Evolutionary conservation across 2,113 vertebrate species (phyloP), one percentile per base, ranked within the genome.

Genomic region (Corythaeola cristata): DNA sequence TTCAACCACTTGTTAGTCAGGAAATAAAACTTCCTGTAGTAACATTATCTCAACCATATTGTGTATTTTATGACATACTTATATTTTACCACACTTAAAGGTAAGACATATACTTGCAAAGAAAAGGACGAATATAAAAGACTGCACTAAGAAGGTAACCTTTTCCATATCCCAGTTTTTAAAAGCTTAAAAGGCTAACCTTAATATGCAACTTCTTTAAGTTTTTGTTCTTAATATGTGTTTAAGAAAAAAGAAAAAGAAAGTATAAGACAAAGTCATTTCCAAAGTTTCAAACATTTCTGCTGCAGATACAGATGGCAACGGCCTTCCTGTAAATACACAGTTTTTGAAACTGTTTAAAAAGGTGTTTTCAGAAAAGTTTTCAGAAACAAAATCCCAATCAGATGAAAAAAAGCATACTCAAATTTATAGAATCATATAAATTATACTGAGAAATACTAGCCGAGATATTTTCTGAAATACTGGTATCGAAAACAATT

Each of bases 21-120:
- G 75, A 95, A 94, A 78, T 78, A 68, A 17, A 21, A 39, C 89
- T 94, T 96, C 53, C 91, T 85, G 44, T 50, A 78, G 93, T 87
- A 94, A 93, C 44, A 72, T 95, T 95, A 85, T 94, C 58, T 85
- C 84, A 96, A 33, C 9, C 47, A n/a, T 68, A 44, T 35, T 78
- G 33, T 72, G 17, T 79, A 79, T 85, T 94, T 96, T 97, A 95
- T 91, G 60, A 26, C 44, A 53, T 44, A 44, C 24, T 92, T 83
- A n/a, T 74, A 78, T 88, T 87, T 95, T 89, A 72, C 47, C 47
- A 63, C 49, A 68, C 22, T 85, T 87, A 89, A 67, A 92, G 6
- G 56, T 68, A 89, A 87, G 86, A 81, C 32, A 59, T 41, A 71
- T 47, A 80, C 67, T 83, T 93, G 66, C 33, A 92, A 84, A 89